Evolutionary conservation across 92 coral and sea anemone genomes (phyloP).

Genomic region (Epizoanthus fatuus): DNA sequence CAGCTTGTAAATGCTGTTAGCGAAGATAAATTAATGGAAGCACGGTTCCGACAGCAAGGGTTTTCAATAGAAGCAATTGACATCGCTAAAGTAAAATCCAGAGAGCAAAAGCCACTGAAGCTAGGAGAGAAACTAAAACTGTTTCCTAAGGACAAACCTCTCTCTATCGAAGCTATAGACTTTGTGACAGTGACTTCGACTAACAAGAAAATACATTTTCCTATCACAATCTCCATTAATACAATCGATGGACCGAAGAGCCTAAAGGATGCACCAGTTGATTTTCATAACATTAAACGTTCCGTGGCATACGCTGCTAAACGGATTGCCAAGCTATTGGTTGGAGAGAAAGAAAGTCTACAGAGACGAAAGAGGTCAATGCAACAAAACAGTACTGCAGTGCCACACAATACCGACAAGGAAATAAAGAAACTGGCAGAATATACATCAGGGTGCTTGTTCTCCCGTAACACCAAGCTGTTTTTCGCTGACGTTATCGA

Average conservation of each 20-base stretch:
- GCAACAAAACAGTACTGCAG: neutral
- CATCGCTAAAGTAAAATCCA: constrained; percentile 11
- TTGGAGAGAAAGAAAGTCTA: constrained; percentile 22
- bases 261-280: constrained; percentile 56
- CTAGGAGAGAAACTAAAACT: constrained; percentile 53
- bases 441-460: constrained; percentile 34
- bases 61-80: constrained; percentile 47
- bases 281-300: constrained; percentile 50
- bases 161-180: constrained; percentile 37
- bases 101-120: constrained; percentile 61
- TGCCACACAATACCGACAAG: neutral
- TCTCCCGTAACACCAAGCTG: constrained; percentile 25
- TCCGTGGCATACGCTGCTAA: constrained; percentile 61
- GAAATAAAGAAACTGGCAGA: neutral
- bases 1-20: constrained; percentile 30
- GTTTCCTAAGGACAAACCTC: constrained; percentile 20
- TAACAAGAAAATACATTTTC: constrained; percentile 49
- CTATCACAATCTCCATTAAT: constrained; percentile 35
- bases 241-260: constrained; percentile 37
- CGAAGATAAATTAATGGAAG: constrained; percentile 58
- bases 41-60: constrained; percentile 55
- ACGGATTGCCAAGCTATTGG: constrained; percentile 37
- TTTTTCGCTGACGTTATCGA: constrained; percentile 51
- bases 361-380: constrained; percentile 10
- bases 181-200: constrained; percentile 55